Evolutionary conservation across 2,888 invertebrate species (phyloP).

Genomic region (Neocrepidodera transversa): DNA sequence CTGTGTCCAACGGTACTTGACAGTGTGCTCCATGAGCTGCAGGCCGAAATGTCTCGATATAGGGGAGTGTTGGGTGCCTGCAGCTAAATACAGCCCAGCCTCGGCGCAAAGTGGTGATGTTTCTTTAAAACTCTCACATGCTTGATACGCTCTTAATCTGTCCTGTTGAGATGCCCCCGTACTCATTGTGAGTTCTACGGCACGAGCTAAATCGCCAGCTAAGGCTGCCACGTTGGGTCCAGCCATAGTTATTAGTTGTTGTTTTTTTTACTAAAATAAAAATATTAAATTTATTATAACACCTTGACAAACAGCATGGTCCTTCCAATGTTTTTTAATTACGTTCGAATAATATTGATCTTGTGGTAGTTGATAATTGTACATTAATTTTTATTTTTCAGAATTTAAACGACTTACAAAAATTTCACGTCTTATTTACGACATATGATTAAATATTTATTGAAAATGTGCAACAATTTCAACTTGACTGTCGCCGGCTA

Average conservation of each 20-base stretch:
- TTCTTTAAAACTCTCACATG: conserved; percentile 85
- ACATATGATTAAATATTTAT: conserved; percentile 42
- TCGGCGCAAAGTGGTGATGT: conserved; percentile 88
- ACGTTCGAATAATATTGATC: neutral
- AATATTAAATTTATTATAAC: conserved; percentile 31
- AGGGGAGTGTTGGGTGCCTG: conserved; percentile 75
- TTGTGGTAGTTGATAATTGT: too few relatives aligned
- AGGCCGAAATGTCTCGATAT: conserved; percentile 90
- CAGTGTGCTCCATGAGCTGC: conserved; percentile 90
- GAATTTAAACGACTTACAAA: conserved; percentile 19
- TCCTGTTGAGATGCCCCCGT: conserved; percentile 78
- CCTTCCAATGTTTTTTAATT: conserved; percentile 28
- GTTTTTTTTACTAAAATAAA: too few relatives aligned
- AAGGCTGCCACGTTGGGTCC: conserved; percentile 71
- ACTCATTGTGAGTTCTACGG: conserved; percentile 84
- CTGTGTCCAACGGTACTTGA: conserved; percentile 92
- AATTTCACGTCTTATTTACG: conserved; percentile 29
- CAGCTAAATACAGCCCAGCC: conserved; percentile 82
- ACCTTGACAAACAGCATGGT: conserved; percentile 37
- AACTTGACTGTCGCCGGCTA: conserved; percentile 51
- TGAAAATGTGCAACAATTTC: conserved; percentile 44
- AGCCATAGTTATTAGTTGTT: conserved; percentile 55
- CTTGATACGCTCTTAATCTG: conserved; percentile 82
- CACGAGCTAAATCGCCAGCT: conserved; percentile 80
- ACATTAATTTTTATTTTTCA: neutral